Percentiles rank a stretch among this genome's conserved stretches.
Evolutionary conservation across 2,797 vertebrate genomes (phyloP).

Genomic region (Psittacula derbiana): DNA sequence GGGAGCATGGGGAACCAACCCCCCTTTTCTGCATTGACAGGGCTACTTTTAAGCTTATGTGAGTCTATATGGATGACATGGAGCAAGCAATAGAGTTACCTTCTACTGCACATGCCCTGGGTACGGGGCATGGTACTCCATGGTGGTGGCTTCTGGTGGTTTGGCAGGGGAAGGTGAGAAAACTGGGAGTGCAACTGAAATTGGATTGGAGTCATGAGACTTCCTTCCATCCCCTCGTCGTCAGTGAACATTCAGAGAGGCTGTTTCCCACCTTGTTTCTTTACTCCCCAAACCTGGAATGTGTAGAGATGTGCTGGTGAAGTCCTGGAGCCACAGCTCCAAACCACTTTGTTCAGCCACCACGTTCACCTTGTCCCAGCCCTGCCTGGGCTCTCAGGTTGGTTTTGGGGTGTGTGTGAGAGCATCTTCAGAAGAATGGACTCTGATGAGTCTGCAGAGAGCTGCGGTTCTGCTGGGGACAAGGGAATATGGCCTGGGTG

Average conservation of each 20-base stretch:
- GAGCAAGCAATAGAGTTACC: neutral
- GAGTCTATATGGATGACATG: neutral
- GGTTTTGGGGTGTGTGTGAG: neutral
- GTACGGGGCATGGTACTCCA: neutral
- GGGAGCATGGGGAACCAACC: neutral
- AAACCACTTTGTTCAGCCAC: neutral
- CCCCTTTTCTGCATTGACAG: neutral
- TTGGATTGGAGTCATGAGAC: neutral
- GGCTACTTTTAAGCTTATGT: neutral
- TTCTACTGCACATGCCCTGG: neutral
- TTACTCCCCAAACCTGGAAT: neutral
- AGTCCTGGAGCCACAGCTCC: neutral
- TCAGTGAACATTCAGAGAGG: neutral
- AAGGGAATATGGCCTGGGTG: neutral
- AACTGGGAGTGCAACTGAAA: neutral
- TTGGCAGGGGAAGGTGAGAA: neutral
- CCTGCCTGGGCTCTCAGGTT: neutral
- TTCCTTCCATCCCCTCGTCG: neutral
- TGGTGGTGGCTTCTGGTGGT: neutral
- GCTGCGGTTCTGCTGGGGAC: neutral
- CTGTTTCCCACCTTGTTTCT: neutral
- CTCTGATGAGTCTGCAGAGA: neutral
- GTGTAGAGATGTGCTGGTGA: neutral
- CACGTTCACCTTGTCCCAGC: neutral
- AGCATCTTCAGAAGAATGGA: constrained; percentile 13